These are phyloP conservation scores for Rhodeus uyekii DNA, from an alignment of 2,797 vertebrate species.

Conservation along the genomic window DNA sequence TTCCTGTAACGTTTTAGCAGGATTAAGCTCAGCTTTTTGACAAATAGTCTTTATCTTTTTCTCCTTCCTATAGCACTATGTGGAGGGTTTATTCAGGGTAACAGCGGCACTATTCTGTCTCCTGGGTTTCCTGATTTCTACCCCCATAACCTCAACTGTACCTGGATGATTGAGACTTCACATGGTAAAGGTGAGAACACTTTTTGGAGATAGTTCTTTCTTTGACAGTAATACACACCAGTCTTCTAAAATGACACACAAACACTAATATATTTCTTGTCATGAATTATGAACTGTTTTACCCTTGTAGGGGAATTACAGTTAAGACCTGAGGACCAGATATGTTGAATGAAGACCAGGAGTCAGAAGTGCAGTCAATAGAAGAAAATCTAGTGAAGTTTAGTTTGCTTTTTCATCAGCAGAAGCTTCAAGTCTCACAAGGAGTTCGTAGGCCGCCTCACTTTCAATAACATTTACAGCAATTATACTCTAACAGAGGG, in stretches of 20 bases:
- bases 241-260: not conserved
- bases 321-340: no score
- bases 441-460: no score
- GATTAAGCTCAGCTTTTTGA: constrained; percentile 52
- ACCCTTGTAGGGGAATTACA: no score
- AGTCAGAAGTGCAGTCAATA: no score
- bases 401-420: no score
- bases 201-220: not conserved
- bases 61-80: constrained; percentile 82
- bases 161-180: constrained; percentile 95
- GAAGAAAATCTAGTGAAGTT: no score
- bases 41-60: constrained; percentile 45
- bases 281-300: no score
- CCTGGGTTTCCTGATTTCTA: constrained; percentile 99
- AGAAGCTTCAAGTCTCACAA: no score
- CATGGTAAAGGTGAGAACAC: constrained; percentile 91
- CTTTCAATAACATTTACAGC: no score
- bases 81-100: constrained; percentile 94
- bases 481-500: no score
- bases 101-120: constrained; percentile 92
- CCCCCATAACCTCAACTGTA: constrained; percentile 98
- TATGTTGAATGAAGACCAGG: no score
- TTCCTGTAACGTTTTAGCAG: constrained; percentile 63
- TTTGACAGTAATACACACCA: not conserved
- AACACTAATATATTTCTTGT: not conserved